These are phyloP conservation scores for Drosophila sulfurigaster DNA, from an alignment of 1,140 invertebrate genomes.

Conservation along the genomic window DNA sequence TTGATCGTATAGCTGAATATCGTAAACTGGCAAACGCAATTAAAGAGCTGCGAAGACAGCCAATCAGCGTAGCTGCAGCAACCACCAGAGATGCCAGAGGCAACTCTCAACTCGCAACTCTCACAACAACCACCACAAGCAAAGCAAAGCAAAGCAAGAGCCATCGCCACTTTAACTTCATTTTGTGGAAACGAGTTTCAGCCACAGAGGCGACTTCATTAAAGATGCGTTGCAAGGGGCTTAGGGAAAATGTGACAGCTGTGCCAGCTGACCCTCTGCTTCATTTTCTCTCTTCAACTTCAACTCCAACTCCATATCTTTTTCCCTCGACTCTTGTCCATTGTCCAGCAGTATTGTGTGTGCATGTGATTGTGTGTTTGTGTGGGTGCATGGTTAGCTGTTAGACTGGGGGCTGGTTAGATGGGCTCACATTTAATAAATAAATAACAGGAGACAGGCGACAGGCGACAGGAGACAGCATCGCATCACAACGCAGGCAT, in stretches of 20 bases:
- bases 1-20: constrained; percentile 48
- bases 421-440: constrained; percentile 70
- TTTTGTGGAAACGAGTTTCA: constrained; percentile 52
- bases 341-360: constrained; percentile 9
- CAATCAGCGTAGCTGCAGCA: constrained; percentile 39
- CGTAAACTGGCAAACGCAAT: constrained; percentile 35
- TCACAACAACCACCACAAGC: constrained; percentile 2
- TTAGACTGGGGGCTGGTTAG: constrained; percentile 7
- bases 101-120: not conserved
- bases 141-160: not conserved
- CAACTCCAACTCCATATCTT: not conserved
- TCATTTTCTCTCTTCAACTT: not conserved
- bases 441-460: constrained; percentile 71
- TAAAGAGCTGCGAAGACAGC: constrained; percentile 15
- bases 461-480: constrained; percentile 61
- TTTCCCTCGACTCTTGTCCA: constrained; percentile 18
- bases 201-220: constrained; percentile 34
- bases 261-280: constrained; percentile 70
- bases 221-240: constrained; percentile 39
- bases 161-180: constrained; percentile 47
- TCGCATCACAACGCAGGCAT: constrained; percentile 48
- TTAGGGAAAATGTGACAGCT: constrained; percentile 77
- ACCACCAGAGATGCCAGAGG: not conserved
- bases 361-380: not conserved
- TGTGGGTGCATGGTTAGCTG: not conserved